phyloP scores from a whole-genome alignment of 2,888 invertebrate species.

The Troides aeacus region DNA sequence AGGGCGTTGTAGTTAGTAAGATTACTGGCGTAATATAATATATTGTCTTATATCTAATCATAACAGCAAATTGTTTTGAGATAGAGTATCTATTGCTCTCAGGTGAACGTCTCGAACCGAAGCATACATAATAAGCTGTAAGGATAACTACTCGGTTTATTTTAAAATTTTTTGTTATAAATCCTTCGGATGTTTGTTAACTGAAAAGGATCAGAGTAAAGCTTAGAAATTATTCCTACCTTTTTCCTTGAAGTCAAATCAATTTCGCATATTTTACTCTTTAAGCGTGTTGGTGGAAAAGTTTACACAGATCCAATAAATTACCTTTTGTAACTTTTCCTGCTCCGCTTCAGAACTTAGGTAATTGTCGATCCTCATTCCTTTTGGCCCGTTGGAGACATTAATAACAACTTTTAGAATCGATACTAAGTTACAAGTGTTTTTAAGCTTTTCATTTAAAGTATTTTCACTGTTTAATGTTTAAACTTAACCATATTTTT shows the following conservation, averaged over 20 bases:
- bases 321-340: conserved; percentile 3
- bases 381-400: neutral
- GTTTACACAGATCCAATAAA: neutral
- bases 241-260: neutral
- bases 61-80: too few relatives aligned
- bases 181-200: too few relatives aligned
- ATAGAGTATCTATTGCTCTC: too few relatives aligned
- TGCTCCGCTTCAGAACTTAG: neutral
- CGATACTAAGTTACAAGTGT: neutral
- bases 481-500: neutral
- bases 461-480: neutral
- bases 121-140: too few relatives aligned
- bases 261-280: conserved; percentile 4
- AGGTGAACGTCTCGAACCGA: too few relatives aligned
- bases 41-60: too few relatives aligned
- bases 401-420: conserved; percentile 1
- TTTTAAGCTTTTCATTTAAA: neutral
- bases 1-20: too few relatives aligned
- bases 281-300: neutral
- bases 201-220: too few relatives aligned
- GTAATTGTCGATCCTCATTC: conserved; percentile 7
- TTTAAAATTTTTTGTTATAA: too few relatives aligned
- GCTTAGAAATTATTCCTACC: neutral
- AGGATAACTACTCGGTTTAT: too few relatives aligned
- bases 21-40: too few relatives aligned